phyloP scores from a whole-genome alignment of 2,888 invertebrate species.

The Steinernema scapterisci region DNA sequence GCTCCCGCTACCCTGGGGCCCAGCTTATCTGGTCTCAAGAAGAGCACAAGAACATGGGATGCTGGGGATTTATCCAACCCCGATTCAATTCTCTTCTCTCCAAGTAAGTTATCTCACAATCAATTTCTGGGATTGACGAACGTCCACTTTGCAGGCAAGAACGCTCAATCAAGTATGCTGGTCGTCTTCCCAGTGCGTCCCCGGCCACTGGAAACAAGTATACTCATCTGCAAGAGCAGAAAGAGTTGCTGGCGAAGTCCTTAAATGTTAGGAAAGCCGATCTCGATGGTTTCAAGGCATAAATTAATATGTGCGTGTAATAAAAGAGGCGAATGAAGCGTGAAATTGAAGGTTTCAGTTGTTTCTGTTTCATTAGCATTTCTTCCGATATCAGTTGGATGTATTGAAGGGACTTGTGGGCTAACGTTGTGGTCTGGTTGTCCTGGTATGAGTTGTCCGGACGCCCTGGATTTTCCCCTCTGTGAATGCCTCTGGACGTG shows the following conservation, averaged over 20 bases:
- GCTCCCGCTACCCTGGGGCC: slow-evolving; percentile 80
- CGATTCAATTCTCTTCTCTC: slow-evolving; percentile 49
- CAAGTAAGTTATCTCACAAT: slow-evolving; percentile 53
- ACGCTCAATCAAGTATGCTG: slow-evolving; percentile 79
- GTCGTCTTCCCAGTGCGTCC: slow-evolving; percentile 88
- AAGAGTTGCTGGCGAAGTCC: slow-evolving; percentile 69
- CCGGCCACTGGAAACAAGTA: slow-evolving; percentile 96
- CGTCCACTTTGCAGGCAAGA: slow-evolving; percentile 37
- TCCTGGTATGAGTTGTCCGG: too few relatives aligned
- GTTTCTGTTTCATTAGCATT: too few relatives aligned
- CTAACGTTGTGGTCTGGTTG: too few relatives aligned
- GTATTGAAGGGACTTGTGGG: too few relatives aligned
- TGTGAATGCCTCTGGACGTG: too few relatives aligned
- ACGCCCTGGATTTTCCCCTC: too few relatives aligned
- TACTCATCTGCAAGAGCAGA: slow-evolving; percentile 75
- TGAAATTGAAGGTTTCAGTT: too few relatives aligned
- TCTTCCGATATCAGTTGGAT: too few relatives aligned
- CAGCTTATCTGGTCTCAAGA: slow-evolving; percentile 86
- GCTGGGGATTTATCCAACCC: slow-evolving; percentile 83
- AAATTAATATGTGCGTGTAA: slow-evolving; percentile 35
- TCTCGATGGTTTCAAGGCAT: slow-evolving; percentile 59
- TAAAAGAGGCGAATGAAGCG: not conserved
- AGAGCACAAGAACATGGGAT: slow-evolving; percentile 89
- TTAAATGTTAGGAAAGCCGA: slow-evolving; percentile 58
- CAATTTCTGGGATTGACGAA: not conserved